These are phyloP conservation scores for Sinocyclocheilus maitianheensis DNA, from an alignment of 2,113 vertebrate genomes.

Conservation along the genomic window DNA sequence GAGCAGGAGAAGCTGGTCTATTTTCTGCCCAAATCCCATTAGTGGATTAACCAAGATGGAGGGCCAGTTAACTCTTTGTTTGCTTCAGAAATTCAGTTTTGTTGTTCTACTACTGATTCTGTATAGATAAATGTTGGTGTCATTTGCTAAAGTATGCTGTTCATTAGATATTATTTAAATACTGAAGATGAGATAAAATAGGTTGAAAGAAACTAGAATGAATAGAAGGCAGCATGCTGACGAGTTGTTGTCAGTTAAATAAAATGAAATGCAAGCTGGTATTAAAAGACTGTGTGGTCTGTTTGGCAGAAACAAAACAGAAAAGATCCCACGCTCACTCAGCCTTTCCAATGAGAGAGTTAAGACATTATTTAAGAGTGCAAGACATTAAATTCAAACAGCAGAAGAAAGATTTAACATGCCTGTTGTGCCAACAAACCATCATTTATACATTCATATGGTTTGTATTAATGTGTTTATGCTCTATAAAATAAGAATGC, in stretches of 20 bases:
- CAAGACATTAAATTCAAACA: too few relatives aligned
- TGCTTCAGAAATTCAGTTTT: slow-evolving; percentile 25
- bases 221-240: neutral
- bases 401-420: neutral
- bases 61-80: slow-evolving; percentile 61
- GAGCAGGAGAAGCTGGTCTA: slow-evolving; percentile 67
- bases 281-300: slow-evolving; percentile 13
- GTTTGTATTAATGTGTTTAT: neutral
- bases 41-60: slow-evolving; percentile 73
- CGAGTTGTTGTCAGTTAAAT: neutral
- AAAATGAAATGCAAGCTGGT: slow-evolving; percentile 2
- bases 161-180: neutral
- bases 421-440: neutral
- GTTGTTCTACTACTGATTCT: neutral
- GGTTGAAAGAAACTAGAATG: neutral
- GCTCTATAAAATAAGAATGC: neutral
- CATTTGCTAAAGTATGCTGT: neutral
- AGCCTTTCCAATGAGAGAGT: neutral
- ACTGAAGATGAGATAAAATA: neutral
- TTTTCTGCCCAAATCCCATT: slow-evolving; percentile 76
- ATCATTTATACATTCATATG: slow-evolving; percentile 5
- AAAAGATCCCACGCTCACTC: neutral
- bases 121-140: neutral
- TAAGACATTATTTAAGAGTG: neutral
- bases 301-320: neutral